Evolutionary conservation across 1,140 invertebrate genomes (phyloP).

Genomic region (Patella vulgata): DNA sequence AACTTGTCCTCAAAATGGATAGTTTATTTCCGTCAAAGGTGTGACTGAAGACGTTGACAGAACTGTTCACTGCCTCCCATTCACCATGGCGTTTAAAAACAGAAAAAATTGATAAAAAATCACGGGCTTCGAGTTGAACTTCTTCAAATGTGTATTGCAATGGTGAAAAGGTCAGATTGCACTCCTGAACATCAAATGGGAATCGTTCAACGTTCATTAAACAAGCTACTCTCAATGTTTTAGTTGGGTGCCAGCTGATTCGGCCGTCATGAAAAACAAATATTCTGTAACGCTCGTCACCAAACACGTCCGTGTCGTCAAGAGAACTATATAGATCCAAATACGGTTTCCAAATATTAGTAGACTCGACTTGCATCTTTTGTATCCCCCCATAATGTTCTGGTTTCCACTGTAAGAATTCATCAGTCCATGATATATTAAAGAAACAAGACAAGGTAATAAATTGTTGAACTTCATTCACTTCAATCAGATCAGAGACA

Average conservation of each 20-base stretch:
- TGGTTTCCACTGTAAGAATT: constrained; percentile 1
- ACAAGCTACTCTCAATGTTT: no score
- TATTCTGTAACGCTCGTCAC: background rate
- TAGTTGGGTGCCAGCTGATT: no score
- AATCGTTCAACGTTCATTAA: no score
- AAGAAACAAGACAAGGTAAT: background rate
- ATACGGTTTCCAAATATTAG: background rate
- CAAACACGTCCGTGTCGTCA: background rate
- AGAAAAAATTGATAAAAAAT: background rate
- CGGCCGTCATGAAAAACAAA: no score
- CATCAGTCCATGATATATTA: background rate
- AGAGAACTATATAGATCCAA: background rate
- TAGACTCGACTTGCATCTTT: background rate
- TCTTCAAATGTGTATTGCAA: background rate
- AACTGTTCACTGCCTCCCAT: constrained; percentile 1
- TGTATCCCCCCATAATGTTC: background rate
- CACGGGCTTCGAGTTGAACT: background rate
- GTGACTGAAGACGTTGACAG: background rate
- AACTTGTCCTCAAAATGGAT: background rate
- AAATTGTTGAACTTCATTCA: background rate
- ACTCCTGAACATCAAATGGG: no score
- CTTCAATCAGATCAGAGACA: background rate
- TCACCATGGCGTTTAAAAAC: background rate
- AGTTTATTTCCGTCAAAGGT: background rate
- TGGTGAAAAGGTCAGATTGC: no score